phyloP scores from a whole-genome alignment of 2,797 vertebrate genomes.

The Jordanella pulchra region DNA sequence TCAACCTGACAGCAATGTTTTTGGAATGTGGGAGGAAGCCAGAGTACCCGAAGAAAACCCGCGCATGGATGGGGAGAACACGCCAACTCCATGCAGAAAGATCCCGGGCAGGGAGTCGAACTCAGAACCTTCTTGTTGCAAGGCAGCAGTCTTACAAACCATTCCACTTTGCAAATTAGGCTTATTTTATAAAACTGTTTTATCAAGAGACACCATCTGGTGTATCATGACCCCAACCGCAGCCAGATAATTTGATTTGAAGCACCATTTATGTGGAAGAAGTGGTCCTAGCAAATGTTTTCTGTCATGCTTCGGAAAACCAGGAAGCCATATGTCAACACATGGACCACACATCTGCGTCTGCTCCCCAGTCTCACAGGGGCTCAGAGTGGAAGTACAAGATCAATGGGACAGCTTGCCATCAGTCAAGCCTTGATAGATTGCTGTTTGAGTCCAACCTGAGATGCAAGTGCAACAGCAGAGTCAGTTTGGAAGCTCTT shows the following conservation, averaged over 20 bases:
- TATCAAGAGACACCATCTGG: background rate
- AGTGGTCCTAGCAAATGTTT: constrained; percentile 22
- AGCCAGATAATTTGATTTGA: constrained; percentile 19
- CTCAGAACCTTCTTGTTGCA: no score
- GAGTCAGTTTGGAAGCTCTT: constrained; percentile 38
- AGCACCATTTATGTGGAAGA: constrained; percentile 33
- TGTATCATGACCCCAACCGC: background rate
- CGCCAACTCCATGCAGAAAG: no score
- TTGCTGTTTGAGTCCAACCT: constrained; percentile 62
- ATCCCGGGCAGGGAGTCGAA: no score
- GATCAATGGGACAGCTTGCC: constrained; percentile 19
- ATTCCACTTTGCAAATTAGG: no score
- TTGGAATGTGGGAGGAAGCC: no score
- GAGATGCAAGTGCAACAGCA: constrained; percentile 19
- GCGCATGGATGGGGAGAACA: no score
- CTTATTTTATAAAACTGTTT: background rate
- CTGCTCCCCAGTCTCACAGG: constrained; percentile 6
- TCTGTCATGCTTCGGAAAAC: constrained; percentile 32
- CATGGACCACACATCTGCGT: constrained; percentile 49
- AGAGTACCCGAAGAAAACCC: no score
- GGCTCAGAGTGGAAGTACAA: constrained; percentile 18
- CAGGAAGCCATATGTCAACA: constrained; percentile 19
- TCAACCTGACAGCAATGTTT: no score
- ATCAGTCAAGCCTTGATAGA: constrained; percentile 64
- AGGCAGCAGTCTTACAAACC: no score